These are phyloP conservation scores for Balearica regulorum DNA, from an alignment of 2,797 vertebrate genomes.

Conservation along the genomic window DNA sequence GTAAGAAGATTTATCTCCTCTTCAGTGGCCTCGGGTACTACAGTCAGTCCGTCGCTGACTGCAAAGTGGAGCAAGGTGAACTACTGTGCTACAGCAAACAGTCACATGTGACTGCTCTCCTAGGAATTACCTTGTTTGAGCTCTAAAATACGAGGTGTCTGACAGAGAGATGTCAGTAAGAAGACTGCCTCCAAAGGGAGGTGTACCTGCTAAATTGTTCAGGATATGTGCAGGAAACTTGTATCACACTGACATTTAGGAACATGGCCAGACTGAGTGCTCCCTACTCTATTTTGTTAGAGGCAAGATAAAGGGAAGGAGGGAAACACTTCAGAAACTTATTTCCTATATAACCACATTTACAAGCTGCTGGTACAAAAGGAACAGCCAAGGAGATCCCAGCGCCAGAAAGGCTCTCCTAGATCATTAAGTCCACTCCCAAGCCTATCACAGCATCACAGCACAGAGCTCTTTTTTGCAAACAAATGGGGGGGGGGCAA, in stretches of 20 bases:
- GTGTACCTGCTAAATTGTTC: neutral
- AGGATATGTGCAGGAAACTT: fast-evolving
- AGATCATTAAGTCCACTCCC: neutral
- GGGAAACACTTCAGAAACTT: neutral
- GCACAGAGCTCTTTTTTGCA: neutral
- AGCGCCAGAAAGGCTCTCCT: neutral
- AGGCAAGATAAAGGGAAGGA: neutral
- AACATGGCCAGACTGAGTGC: fast-evolving
- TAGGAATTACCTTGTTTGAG: neutral
- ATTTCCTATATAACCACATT: neutral
- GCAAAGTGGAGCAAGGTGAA: constrained; percentile 53
- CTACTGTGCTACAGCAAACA: neutral
- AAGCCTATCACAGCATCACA: neutral
- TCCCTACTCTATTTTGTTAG: neutral
- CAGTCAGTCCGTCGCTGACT: fast-evolving
- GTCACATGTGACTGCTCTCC: neutral
- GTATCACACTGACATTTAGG: neutral
- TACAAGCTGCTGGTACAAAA: neutral
- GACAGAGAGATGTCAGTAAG: neutral
- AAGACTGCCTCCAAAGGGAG: neutral
- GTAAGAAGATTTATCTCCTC: neutral
- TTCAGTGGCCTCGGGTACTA: neutral
- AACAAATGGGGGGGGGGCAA: neutral
- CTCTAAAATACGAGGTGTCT: neutral
- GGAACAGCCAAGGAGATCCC: neutral